Evolutionary conservation across 2,113 vertebrate genomes (phyloP).

Genomic region (Phainopepla nitens): DNA sequence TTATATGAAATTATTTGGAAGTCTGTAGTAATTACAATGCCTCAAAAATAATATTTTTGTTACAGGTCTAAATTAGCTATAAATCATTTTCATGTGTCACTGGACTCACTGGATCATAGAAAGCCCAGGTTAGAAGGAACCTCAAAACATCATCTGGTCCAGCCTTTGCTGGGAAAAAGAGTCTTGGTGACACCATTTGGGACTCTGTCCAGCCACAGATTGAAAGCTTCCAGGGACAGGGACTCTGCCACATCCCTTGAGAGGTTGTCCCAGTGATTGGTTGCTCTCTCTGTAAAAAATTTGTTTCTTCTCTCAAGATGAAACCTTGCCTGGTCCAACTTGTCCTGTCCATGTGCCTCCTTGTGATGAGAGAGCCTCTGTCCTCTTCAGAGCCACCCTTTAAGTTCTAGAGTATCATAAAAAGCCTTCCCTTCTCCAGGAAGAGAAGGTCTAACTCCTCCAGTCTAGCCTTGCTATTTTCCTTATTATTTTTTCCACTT

Average conservation of each 20-base stretch:
- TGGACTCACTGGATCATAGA: background rate
- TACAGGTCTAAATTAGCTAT: background rate
- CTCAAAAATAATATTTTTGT: background rate
- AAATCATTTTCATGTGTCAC: background rate
- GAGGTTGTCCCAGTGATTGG: background rate
- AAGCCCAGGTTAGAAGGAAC: background rate
- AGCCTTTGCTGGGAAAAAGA: background rate
- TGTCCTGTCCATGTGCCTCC: background rate
- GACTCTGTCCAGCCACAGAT: background rate
- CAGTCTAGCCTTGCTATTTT: background rate
- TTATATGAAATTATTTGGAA: background rate
- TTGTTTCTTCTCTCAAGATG: background rate
- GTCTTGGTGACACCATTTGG: background rate
- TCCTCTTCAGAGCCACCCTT: background rate
- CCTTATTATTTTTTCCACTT: background rate
- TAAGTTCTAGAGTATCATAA: background rate
- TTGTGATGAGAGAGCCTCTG: background rate
- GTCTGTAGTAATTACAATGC: background rate
- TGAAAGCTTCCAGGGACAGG: background rate
- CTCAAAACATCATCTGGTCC: background rate
- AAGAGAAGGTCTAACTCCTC: background rate
- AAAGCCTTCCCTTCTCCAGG: background rate
- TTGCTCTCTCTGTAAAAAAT: background rate
- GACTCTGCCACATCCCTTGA: background rate
- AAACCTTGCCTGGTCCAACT: background rate